Evolutionary conservation across 2,888 invertebrate species (phyloP), one percentile per base, ranked within the genome.

Genomic region (Aphodius sticticus): DNA sequence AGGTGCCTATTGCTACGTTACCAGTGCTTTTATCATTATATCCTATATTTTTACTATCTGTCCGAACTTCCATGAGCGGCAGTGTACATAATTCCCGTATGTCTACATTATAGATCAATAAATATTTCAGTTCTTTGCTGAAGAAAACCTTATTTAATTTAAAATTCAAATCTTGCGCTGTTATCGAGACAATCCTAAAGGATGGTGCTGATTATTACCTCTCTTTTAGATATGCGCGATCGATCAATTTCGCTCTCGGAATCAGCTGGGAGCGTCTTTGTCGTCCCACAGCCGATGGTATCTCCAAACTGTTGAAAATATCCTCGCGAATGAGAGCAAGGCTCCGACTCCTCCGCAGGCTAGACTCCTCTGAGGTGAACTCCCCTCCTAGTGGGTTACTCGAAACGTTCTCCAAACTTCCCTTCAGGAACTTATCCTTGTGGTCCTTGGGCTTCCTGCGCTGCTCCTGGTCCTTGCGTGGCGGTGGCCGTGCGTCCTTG

Each of bases 251-350:
- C 77, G 95, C 95, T 85, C 96, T 92, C 80, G 96, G 96, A 89
- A 96, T 96, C 80, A 96, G 91, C 89, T 95, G 95, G 77, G 94
- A 94, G 85, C 95, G 91, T 86, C 93, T 92, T 85, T 92, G 91
- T 75, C 82, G 83, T 83, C 92, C 92, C 87, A 92, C 92, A 84
- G 92, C 91, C n/a, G 74, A 35, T 84, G 92, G 92, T 85, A 93
- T 92, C 88, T 93, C 93, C 85, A 94, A 91, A 86, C 93, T 94
- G 85, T 93, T 93, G 89, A 93, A 94, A 72, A 94, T 93, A 89
- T 95, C 94, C 88, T 95, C 95, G 87, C 95, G 92, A 87, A 95
- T 94, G 81, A 94, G 94, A 82, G 95, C 95, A 86, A 95, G 92
- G 86, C 95, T 95, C 85, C 94, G 91, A 85, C 94, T 94, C 81